Base-by-base conservation (phyloP, 1,140 invertebrate species). In the Sitobion miscanthi region DNA sequence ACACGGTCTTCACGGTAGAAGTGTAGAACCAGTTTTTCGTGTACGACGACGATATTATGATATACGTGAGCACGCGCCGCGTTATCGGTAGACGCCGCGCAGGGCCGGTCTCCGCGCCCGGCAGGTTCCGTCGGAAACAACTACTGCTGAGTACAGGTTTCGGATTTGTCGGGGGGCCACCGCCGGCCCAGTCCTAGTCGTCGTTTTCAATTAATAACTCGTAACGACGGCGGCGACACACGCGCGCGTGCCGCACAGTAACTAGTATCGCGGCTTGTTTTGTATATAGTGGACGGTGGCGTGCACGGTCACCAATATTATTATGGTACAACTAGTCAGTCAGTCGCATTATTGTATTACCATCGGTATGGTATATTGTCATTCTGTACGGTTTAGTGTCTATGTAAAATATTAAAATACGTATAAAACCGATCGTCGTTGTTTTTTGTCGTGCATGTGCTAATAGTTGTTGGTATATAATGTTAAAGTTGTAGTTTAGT, bases 1-100 rank as follows among this genome's bases (percentile, higher is more conserved):
- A 45, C 62, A 49, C 57, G 35, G 45, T 47, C 5, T 20, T 11
- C 62, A 25, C 23, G 25, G 20, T 42, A 42, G 42, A 42, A 42
- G 42, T 3, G 42, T 42, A 45, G 91, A 86, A 86, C 91, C 91
- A 54, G 91, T 93, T 85, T 91, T 91, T 91, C 90, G 90, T 91
- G 90, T 91, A n/a, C n/a, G 17, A 14, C 45, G 45, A n/a, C 86
- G 86, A 77, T n/a, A 77, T 77, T 77, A 77, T 77, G 62, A 77
- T 77, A n/a, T 77, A 77, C 30, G 62, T 30, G 62, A 77, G 62
- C 62, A 77, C 62, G 62, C 62, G 62, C 62, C 86, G 86, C 86
- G 45, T 47, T 87, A 49, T 47, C 85, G 85, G 42, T 25, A 25
- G 45, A 45, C 85, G 85, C 45, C 52, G 88, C 87, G 87, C 87